Evolutionary conservation across 1,140 invertebrate species (phyloP).

Genomic region (Macrotrachela quadricornifera): DNA sequence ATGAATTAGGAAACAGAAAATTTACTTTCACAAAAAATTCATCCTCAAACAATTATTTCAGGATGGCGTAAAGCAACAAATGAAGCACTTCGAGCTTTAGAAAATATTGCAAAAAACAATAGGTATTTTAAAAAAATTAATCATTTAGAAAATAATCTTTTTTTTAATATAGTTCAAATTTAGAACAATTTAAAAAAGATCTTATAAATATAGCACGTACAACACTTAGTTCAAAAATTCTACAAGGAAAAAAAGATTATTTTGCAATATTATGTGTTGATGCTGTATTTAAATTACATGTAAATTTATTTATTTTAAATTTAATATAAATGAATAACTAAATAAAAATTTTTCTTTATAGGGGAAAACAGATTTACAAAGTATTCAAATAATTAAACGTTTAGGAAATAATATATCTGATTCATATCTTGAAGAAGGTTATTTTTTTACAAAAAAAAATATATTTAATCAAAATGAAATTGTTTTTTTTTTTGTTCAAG

Average conservation of each 20-base stretch:
- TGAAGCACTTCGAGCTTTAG: constrained; percentile 58
- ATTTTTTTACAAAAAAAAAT: constrained; percentile 1
- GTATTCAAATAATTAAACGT: constrained; percentile 94
- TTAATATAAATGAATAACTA: not conserved
- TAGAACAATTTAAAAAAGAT: constrained; percentile 58
- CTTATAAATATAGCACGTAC: constrained; percentile 92
- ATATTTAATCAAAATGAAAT: not conserved
- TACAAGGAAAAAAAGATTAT: constrained; percentile 87
- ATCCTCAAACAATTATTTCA: constrained; percentile 88
- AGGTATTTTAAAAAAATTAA: too few relatives aligned
- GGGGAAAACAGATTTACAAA: constrained; percentile 76
- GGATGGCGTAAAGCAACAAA: constrained; percentile 73
- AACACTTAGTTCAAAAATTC: constrained; percentile 89
- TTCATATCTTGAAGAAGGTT: constrained; percentile 85
- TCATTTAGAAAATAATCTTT: too few relatives aligned
- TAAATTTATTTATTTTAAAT: not conserved
- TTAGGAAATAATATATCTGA: constrained; percentile 69
- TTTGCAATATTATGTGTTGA: constrained; percentile 85
- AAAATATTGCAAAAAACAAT: constrained; percentile 53
- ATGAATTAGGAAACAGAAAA: constrained; percentile 58
- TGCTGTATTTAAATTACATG: constrained; percentile 73
- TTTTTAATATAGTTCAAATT: too few relatives aligned
- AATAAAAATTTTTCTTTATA: constrained; percentile 47
- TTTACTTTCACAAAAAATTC: constrained; percentile 73
- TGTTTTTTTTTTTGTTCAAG: too few relatives aligned